Base-by-base conservation (phyloP, 2,113 vertebrate species). In the Falco punctatus region DNA sequence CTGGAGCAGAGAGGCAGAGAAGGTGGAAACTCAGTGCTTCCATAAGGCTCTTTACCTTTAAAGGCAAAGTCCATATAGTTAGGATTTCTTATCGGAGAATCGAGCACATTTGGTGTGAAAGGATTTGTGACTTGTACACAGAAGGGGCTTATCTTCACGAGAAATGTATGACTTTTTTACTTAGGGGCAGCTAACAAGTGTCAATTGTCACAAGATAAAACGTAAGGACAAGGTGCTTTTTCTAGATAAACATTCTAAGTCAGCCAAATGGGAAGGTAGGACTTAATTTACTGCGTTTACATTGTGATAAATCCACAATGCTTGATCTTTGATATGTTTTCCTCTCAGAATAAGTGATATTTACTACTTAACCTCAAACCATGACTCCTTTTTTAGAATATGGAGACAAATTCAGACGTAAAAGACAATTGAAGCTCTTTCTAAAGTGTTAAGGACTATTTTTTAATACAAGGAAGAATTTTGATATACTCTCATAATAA, bases 11-110 rank as follows among this genome's bases (percentile, higher is more conserved):
- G 77, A 94, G 42, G 42, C 61, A 81, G 49, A 83, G 20, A 0
- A 1, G 14, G 30, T 81, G 40, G 44, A 79, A 86, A 69, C 57
- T 81, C 57, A 81, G 44, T 52, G 15, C n/a, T 96, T 88, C 81
- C 70, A 57, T 87, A 65, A 72, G 48, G 46, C 61, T 87, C 78
- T 92, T 94, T 89, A 94, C 77, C 93, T 94, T 91, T 81, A 82
- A 94, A 95, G 66, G 33, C 95, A 95, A 96, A 97, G 97, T 95
- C 86, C 97, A 35, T 58, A 38, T n/a, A 79, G 69, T 72, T 86
- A 10, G 62, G 59, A 20, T 81, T 85, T 74, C 86, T 92, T 97
- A 94, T 95, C 92, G 54, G 73, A 89, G 30, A 70, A 69, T 87
- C 86, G 51, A 55, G 62, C 65, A 51, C 62, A 1, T 90, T 15